Conservation (phyloP, 1,140 invertebrate species). For the Notospermus geniculatus region DNA sequence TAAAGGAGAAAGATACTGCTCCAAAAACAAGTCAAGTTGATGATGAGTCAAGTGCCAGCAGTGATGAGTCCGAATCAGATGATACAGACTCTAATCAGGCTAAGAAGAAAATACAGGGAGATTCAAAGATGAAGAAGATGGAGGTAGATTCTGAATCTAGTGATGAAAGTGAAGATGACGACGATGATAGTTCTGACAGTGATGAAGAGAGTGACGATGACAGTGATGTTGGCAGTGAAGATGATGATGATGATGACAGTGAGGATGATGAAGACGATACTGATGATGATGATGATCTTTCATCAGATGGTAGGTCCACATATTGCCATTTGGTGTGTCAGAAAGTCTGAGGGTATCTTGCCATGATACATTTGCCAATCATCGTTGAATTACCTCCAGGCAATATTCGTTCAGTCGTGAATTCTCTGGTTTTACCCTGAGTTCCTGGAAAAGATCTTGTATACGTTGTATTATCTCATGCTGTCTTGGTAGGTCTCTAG, state of each 20-base stretch:
- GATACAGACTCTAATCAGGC: neutral
- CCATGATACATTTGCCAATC: no score
- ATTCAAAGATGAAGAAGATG: neutral
- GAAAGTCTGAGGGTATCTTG: no score
- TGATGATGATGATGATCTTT: conserved; percentile 42
- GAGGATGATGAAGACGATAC: no score
- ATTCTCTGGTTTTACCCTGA: no score
- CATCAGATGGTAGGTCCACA: conserved; percentile 18
- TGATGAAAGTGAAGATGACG: conserved; percentile 42
- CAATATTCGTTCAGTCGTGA: no score
- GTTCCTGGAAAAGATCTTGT: no score
- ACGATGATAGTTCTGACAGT: conserved; percentile 54
- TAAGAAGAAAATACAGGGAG: neutral
- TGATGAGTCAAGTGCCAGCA: neutral
- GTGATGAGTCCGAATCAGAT: neutral
- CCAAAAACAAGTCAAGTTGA: no score
- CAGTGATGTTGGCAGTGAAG: conserved; percentile 25
- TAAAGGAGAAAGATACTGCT: no score
- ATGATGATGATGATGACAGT: conserved; percentile 25
- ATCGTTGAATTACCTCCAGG: no score
- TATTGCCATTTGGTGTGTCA: no score
- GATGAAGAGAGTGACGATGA: conserved; percentile 37
- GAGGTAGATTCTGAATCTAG: conserved; percentile 20
- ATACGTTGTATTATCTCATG: no score
- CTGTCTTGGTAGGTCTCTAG: no score